Evolutionary conservation across 2,797 vertebrate genomes (phyloP), one percentile per base, ranked within the genome.

Genomic region (Sebastes oblongus): DNA sequence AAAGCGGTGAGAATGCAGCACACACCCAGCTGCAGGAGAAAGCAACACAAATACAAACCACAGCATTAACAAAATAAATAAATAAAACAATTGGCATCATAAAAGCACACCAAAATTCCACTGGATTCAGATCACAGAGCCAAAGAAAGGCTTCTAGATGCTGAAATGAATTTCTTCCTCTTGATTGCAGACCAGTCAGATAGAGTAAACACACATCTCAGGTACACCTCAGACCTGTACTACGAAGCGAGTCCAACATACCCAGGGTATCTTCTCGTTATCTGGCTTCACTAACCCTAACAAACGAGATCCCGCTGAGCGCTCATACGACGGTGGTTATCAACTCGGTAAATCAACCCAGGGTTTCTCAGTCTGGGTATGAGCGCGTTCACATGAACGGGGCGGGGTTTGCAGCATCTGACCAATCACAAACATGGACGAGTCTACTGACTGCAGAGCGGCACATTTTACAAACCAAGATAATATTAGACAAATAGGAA

Each of bases 1-100:
- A 6, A 32, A 79, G 75, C 79, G n/a, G 25, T 25, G 34, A 70
- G 59, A 72, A 30, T 72, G 69, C 77, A 78, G 76, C 54, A 56
- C 30, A 39, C 54, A 75, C 58, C 29, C 0, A 27, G 66, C 67
- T 61, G 61, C 69, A 66, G 71, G 39, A 59, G 29, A 60, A 55
- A 54, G 58, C 22, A 46, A 7, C 11, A 52, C 32, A 50, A 69
- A 69, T 72, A 52, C 25, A 30, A 71, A 78, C 36, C 30, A 50
- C 59, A 73, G 60, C 39, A 32, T 66, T 18, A 67, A 64, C 61
- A 25, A 36, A 16, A 60, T 39, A 59, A 50, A 61, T 55, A 3
- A 42, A 64, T 59, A 39, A 39, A 59, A 55, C 13, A 58, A 13
- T 25, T 54, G 11, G 13, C 22, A 30, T 66, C 16, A 11, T 66